These are phyloP conservation scores for Sycobia sp. DNA, from an alignment of 1,140 invertebrate genomes.

Conservation along the genomic window DNA sequence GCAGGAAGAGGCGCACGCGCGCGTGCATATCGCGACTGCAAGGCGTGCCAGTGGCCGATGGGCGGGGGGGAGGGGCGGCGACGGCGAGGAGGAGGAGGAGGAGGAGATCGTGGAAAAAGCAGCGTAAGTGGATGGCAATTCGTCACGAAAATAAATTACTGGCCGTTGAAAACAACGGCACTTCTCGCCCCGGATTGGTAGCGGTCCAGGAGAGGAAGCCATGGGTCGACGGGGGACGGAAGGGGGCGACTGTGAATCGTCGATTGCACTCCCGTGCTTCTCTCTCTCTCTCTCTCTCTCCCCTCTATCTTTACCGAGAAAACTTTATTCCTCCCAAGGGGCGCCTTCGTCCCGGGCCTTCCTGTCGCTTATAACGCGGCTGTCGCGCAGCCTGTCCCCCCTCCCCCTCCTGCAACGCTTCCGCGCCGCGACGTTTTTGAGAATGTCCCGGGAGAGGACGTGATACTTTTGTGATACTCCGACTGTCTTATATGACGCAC, in stretches of 20 bases:
- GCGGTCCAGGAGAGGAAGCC: not conserved
- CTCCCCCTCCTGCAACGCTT: not conserved
- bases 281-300: no score
- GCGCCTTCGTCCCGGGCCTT: not conserved
- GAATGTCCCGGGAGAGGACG: no score
- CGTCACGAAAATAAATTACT: slow-evolving; percentile 35
- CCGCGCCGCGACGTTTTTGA: no score
- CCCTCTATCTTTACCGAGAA: slow-evolving; percentile 31
- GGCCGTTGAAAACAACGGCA: slow-evolving; percentile 27
- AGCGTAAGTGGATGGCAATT: slow-evolving; percentile 22
- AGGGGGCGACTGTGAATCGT: slow-evolving; percentile 29
- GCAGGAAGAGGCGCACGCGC: not conserved
- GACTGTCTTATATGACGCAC: no score
- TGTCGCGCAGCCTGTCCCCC: not conserved
- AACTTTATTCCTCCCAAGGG: slow-evolving; percentile 34
- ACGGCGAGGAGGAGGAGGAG: not conserved
- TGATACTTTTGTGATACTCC: no score
- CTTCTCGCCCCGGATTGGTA: slow-evolving; percentile 27
- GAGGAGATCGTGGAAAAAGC: not conserved
- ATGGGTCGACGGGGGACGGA: not conserved
- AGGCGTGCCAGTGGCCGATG: not conserved
- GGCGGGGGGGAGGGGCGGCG: not conserved
- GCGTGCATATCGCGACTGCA: no score
- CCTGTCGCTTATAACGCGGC: not conserved
- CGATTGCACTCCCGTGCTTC: slow-evolving; percentile 18